These are phyloP conservation scores for Carettochelys insculpta DNA, from an alignment of 2,113 vertebrate species.

Conservation along the genomic window DNA sequence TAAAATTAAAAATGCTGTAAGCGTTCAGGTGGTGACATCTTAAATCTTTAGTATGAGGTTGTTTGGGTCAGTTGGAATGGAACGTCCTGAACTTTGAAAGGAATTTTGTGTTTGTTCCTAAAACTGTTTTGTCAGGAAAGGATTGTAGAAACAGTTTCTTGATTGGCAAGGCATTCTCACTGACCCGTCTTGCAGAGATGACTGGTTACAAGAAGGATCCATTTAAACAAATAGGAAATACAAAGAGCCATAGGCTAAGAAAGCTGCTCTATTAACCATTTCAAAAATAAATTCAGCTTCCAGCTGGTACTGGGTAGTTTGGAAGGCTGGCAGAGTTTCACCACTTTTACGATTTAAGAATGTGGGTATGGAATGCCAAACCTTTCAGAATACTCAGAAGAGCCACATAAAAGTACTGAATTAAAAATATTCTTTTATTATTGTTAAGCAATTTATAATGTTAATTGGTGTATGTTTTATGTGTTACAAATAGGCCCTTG, in stretches of 20 bases:
- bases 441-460: no score
- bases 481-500: no score
- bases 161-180: neutral
- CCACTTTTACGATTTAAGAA: neutral
- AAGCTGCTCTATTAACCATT: neutral
- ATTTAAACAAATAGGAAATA: neutral
- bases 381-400: neutral
- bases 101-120: accelerated
- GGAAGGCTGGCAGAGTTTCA: neutral
- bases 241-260: neutral
- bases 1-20: accelerated
- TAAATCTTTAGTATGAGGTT: accelerated
- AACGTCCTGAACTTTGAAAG: accelerated
- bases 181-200: neutral
- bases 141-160: neutral
- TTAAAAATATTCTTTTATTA: no score
- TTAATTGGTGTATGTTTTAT: no score
- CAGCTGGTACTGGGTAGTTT: neutral
- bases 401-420: neutral
- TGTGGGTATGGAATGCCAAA: accelerated
- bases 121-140: neutral
- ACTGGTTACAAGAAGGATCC: accelerated
- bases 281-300: neutral
- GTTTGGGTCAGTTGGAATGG: accelerated
- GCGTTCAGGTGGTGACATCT: accelerated